Base-by-base conservation (phyloP, 2,797 vertebrate species). In the Lacerta viridis region DNA sequence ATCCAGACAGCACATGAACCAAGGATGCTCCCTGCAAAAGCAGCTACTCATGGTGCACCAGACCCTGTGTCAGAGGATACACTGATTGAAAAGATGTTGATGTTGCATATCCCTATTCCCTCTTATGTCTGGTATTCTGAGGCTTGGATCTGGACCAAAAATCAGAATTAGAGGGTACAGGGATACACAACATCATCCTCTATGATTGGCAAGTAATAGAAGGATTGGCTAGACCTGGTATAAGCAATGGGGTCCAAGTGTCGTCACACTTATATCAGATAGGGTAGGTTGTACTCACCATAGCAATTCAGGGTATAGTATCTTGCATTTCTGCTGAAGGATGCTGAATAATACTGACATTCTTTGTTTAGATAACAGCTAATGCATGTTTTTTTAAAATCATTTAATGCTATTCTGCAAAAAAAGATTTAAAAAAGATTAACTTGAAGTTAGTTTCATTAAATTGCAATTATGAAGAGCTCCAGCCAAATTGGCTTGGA, bases 321-420 rank as follows among this genome's bases (percentile, higher is more conserved):
- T 23, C 97, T 97, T 71, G 97, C 97, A 0, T 98, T 93, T 91
- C 90, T 95, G 97, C 99, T 99, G 96, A 99, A 98, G 94, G 98
- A 98, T 88, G 95, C 98, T n/a, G 97, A 98, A 95, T 98, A 98
- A 97, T 98, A 98, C 95, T 98, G 98, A 97, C 99, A 99, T 94
- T 98, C 96, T 90, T 93, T 20, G 72, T 95, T 43, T 94, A 98
- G 93, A 83, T 95, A 84, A 94, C 99, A 99, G 93, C 97, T 99
- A 94, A 99, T 96, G 92, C 99, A 99, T 89, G 94, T 92, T 85
- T 96, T 87, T 27, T 93, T 96, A 59, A 89, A 81, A 94, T 87
- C 93, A 93, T 96, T 96, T 90, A 98, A 94, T 78, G 93, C 89
- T 90, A 98, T 86, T 97, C 97, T 97, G 92, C 81, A 95, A 91